These are phyloP conservation scores for Plebejus anna DNA, from an alignment of 2,888 invertebrate genomes.

Conservation along the genomic window DNA sequence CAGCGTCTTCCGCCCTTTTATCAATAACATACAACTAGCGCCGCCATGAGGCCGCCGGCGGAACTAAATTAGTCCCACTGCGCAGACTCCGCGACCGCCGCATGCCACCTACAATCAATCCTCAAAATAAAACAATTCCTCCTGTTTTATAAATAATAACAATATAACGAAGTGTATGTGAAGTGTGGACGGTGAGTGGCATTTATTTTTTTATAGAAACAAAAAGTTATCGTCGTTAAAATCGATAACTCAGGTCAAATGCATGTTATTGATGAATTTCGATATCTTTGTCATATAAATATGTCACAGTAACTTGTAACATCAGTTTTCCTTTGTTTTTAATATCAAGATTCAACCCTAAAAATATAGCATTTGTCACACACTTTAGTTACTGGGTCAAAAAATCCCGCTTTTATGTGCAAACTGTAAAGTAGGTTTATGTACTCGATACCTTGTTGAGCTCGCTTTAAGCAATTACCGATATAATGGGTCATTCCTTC, in stretches of 20 bases:
- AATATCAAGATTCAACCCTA: neutral
- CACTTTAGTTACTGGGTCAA: neutral
- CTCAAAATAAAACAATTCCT: conserved; percentile 49
- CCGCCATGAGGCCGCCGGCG: conserved; percentile 63
- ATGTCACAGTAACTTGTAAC: neutral
- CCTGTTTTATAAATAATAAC: conserved; percentile 20
- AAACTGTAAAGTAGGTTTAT: neutral
- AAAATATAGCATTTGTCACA: neutral
- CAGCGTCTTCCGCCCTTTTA: conserved; percentile 64
- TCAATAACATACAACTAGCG: conserved; percentile 64
- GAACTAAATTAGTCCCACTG: conserved; percentile 57
- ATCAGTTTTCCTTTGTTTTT: neutral
- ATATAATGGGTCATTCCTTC: neutral
- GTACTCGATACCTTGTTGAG: neutral
- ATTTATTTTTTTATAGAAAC: neutral
- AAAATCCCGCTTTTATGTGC: neutral
- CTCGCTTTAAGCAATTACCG: neutral
- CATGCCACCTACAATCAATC: conserved; percentile 64
- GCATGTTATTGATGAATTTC: conserved; percentile 8
- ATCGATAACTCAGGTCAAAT: neutral
- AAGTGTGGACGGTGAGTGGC: conserved; percentile 7
- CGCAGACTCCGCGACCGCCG: conserved; percentile 70
- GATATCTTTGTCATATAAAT: neutral
- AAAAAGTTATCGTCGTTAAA: neutral
- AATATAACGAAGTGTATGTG: neutral